These are phyloP conservation scores for Drosophila insularis DNA, from an alignment of 1,140 invertebrate species.

Conservation along the genomic window DNA sequence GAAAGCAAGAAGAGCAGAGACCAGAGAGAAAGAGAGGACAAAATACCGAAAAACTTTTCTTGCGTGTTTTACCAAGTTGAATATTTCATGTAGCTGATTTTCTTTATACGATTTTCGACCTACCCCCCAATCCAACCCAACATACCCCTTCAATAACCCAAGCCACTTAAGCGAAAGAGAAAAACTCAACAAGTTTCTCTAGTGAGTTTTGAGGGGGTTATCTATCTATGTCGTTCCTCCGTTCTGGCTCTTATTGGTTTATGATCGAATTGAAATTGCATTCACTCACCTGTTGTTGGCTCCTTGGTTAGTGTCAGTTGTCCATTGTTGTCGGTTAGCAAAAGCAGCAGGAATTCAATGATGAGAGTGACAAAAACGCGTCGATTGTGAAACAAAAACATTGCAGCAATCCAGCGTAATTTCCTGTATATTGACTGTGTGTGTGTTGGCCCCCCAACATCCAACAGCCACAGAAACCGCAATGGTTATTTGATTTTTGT, in stretches of 20 bases:
- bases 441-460: constrained; percentile 8
- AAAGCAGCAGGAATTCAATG: constrained; percentile 72
- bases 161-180: too few species aligned
- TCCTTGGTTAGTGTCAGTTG: constrained; percentile 67
- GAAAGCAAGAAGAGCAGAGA: constrained; percentile 13
- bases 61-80: constrained; percentile 77
- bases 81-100: constrained; percentile 78
- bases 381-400: constrained; percentile 78
- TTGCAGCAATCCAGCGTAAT: constrained; percentile 63
- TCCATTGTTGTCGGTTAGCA: constrained; percentile 71
- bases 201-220: constrained; percentile 41
- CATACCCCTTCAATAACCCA: neutral
- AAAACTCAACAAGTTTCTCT: constrained; percentile 69
- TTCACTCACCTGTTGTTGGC: constrained; percentile 72
- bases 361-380: constrained; percentile 65
- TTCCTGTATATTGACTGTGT: constrained; percentile 28
- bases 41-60: constrained; percentile 66
- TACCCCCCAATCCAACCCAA: neutral
- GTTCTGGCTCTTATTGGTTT: constrained; percentile 52
- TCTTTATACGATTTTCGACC: constrained; percentile 64
- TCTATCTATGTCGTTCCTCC: constrained; percentile 27
- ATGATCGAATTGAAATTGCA: constrained; percentile 59
- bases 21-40: constrained; percentile 21
- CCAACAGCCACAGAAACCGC: constrained; percentile 14
- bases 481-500: constrained; percentile 17